Evolutionary conservation across 1,140 invertebrate genomes (phyloP), one percentile per base, ranked within the genome.

Genomic region (Drosophila chauvacae): DNA sequence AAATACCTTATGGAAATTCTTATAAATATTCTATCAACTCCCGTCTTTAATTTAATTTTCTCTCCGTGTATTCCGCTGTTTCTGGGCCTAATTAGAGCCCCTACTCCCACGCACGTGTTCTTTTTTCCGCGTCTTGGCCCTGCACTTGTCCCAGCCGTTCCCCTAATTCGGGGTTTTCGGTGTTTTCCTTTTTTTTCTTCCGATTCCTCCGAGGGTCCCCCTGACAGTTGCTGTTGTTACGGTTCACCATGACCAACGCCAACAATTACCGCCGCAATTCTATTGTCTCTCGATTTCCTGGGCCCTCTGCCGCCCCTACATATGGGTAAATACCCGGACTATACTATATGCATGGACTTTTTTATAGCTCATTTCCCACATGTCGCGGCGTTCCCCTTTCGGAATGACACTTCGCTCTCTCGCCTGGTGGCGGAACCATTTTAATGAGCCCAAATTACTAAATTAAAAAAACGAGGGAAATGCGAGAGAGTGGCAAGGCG

Each of bases 271-370:
- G 77, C 84, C 85, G 86, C 85, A 88, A 88, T 88, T 88, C 85
- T 88, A 88, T 88, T 88, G 85, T 88, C 85, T 90, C 80, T 90
- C 85, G 80, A 88, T 88, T 88, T 88, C 84, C 80, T 88, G 77
- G 64, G 75, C 41, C 61, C 28, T 58, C 53, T 23, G 53, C 9
- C 33, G 56, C 55, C 57, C 39, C 30, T 48, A 23, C 33, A 35
- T 37, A 39, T 66, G 48, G 48, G 48, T 16, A 47, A 47, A 51
- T 16, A 47, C 45, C 13, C 26, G 23, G 23, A 23, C 23, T 23
- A 23, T 23, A 23, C 23, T 23, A 23, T 23, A 23, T 23, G 3
- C 23, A 23, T 23, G 23, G 23, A 23, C 23, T 23, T 85, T 82
- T 87, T 84, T 84, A 88, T 80, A 75, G 81, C 80, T 69, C 85